Evolutionary conservation across 2,113 vertebrate species (phyloP).

Genomic region (Oriolus oriolus): DNA sequence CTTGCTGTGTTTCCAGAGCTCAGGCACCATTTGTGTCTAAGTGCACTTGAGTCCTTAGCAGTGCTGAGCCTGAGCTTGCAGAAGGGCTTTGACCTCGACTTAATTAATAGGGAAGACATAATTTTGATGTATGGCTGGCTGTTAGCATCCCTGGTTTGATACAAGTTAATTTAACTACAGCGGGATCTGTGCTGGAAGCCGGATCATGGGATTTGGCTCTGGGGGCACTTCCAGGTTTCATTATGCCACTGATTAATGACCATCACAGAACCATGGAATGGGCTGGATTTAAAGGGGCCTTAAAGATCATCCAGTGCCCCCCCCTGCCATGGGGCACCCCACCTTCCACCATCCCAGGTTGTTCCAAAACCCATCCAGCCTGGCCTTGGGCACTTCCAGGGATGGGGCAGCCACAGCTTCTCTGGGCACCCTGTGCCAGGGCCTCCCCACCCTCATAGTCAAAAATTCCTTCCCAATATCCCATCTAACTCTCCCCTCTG

Average conservation of each 20-base stretch:
- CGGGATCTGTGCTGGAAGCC: not conserved
- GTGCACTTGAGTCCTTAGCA: not conserved
- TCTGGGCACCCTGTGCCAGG: not conserved
- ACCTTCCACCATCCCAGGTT: accelerated
- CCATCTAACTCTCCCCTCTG: not conserved
- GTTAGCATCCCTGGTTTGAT: not conserved
- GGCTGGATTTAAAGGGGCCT: not conserved
- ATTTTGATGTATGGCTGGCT: not conserved
- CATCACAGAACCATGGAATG: not conserved
- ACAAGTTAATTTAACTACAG: not conserved
- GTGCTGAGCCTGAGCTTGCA: not conserved
- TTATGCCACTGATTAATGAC: not conserved
- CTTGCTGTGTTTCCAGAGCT: not conserved
- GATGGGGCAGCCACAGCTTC: not conserved
- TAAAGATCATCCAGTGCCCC: not conserved
- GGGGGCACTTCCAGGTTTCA: not conserved
- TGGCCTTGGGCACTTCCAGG: not conserved
- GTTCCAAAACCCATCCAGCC: accelerated
- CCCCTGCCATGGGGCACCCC: accelerated
- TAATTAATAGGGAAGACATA: not conserved
- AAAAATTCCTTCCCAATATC: not conserved
- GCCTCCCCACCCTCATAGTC: accelerated
- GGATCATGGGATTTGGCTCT: not conserved
- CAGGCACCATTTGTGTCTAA: not conserved
- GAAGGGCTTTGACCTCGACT: not conserved